phyloP scores from a whole-genome alignment of 2,113 vertebrate species.

The Gallinago paraguaiae region DNA sequence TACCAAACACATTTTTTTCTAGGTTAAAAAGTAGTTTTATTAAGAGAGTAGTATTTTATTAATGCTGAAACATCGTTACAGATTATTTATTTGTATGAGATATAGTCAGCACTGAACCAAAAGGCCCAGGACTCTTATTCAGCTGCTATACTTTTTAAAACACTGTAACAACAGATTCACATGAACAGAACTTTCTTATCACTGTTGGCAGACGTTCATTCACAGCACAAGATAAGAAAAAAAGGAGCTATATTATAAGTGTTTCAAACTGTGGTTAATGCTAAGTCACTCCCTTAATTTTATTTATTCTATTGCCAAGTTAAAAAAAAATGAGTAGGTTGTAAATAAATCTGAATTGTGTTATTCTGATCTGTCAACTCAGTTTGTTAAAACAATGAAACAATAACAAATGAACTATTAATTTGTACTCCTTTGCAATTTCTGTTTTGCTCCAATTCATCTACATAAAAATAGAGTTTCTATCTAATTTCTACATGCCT shows the following conservation, averaged over 20 bases:
- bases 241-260: conserved; percentile 11
- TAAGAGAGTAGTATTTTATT: conserved; percentile 11
- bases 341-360: conserved; percentile 2
- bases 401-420: neutral
- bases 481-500: neutral
- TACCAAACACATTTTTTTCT: neutral
- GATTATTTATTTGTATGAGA: conserved; percentile 52
- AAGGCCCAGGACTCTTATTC: conserved; percentile 10
- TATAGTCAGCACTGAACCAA: neutral
- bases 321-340: neutral
- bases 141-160: conserved; percentile 34
- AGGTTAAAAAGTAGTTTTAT: neutral
- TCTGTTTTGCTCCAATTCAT: neutral
- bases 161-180: conserved; percentile 46
- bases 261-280: conserved; percentile 5
- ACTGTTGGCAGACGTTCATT: conserved; percentile 43
- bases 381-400: neutral
- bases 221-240: neutral
- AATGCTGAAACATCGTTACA: conserved; percentile 5
- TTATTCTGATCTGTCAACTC: neutral
- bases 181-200: conserved; percentile 70
- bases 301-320: neutral
- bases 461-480: conserved; percentile 3
- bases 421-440: neutral
- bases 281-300: neutral